Evolutionary conservation across 2,797 vertebrate species (phyloP).

Genomic region (Chelmon rostratus): DNA sequence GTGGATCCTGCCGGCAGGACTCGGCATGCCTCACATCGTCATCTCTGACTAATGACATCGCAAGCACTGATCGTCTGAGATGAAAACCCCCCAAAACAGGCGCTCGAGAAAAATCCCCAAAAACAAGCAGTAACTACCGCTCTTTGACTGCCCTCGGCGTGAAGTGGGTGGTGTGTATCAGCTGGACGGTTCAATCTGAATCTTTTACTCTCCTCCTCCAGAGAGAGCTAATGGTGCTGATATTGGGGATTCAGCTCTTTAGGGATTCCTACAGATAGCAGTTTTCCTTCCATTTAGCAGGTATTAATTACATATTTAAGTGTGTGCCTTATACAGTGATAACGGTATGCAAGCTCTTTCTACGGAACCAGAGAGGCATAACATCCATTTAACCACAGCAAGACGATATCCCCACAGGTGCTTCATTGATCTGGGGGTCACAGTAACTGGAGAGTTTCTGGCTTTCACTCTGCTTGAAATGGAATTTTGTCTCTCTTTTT

Average conservation of each 20-base stretch:
- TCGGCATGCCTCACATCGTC: conserved; percentile 1
- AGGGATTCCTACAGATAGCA: conserved; percentile 12
- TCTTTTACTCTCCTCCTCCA: conserved; percentile 20
- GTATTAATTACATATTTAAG: conserved; percentile 47
- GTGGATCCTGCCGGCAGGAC: background rate
- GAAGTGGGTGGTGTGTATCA: conserved; percentile 8
- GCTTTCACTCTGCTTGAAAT: background rate
- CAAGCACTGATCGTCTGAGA: background rate
- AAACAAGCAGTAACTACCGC: background rate
- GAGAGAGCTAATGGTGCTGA: conserved; percentile 24
- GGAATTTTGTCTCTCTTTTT: background rate
- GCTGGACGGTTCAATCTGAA: conserved; percentile 4
- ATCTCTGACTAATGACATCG: conserved; percentile 10
- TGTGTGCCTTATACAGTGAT: conserved; percentile 8
- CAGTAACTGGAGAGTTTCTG: background rate
- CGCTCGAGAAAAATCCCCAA: conserved; percentile 6
- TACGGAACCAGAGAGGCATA: conserved; percentile 8
- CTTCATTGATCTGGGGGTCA: conserved; percentile 6
- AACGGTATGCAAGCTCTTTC: conserved; percentile 9
- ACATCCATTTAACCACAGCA: conserved; percentile 23
- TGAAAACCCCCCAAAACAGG: background rate
- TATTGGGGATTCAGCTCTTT: background rate
- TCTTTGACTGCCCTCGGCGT: background rate
- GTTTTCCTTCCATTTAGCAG: conserved; percentile 22
- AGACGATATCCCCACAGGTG: conserved; percentile 29